Evolutionary conservation across 2,797 vertebrate genomes (phyloP).

Genomic region (Poeciliopsis gracilis): DNA sequence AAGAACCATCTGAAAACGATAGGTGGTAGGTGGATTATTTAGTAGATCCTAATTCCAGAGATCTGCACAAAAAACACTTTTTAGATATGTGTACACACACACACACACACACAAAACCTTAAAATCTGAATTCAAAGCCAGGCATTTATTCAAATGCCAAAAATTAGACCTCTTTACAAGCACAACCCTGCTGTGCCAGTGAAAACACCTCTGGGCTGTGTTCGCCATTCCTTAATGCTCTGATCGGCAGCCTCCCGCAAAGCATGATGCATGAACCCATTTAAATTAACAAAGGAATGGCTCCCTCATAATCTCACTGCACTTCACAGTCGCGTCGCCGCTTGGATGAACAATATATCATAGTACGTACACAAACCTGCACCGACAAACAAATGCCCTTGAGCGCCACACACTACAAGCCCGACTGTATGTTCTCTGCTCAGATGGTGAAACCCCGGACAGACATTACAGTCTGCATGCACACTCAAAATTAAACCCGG

Average conservation of each 20-base stretch:
- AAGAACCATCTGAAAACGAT: not conserved
- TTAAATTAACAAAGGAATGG: constrained; percentile 99
- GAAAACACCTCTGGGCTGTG: constrained; percentile 97
- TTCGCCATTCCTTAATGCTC: constrained; percentile 81
- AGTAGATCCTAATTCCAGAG: not conserved
- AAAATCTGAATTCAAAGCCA: constrained; percentile 35
- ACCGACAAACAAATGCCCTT: constrained; percentile 89
- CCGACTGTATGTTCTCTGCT: constrained; percentile 83
- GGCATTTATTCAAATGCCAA: constrained; percentile 67
- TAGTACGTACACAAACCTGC: constrained; percentile 54
- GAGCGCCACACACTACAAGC: constrained; percentile 87
- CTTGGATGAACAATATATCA: constrained; percentile 96
- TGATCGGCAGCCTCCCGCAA: constrained; percentile 80
- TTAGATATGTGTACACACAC: constrained; percentile 5
- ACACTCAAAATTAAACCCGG: constrained; percentile 27
- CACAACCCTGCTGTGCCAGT: constrained; percentile 86
- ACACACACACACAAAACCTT: constrained; percentile 21
- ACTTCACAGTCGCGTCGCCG: constrained; percentile 84
- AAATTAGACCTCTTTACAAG: constrained; percentile 68
- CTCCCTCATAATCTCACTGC: constrained; percentile 92
- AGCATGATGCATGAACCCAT: constrained; percentile 98
- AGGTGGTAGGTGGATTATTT: not conserved
- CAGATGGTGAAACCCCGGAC: constrained; percentile 85
- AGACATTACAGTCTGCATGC: constrained; percentile 65
- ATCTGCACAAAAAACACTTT: constrained; percentile 15